A percentile compares a stretch with the other conserved stretches of the same genome.
phyloP scores from a whole-genome alignment of 2,113 vertebrate genomes.

The Pterocles gutturalis region DNA sequence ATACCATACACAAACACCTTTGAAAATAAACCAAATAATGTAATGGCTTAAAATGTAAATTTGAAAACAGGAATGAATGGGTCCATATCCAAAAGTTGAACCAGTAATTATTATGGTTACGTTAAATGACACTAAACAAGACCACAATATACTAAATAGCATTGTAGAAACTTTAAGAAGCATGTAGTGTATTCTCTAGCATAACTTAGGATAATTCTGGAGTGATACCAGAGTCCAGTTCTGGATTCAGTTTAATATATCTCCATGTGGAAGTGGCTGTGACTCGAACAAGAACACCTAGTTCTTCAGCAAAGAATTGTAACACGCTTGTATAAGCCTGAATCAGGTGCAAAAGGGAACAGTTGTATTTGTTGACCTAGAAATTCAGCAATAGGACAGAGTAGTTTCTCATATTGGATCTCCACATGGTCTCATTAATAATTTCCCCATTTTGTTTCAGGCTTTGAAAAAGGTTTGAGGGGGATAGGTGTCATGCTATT shows the following conservation, averaged over 20 bases:
- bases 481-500: neutral
- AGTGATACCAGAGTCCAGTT: neutral
- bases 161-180: neutral
- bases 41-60: neutral
- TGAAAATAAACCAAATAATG: neutral
- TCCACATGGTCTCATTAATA: neutral
- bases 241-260: neutral
- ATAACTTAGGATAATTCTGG: neutral
- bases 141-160: neutral
- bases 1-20: neutral
- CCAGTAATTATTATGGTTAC: neutral
- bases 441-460: neutral
- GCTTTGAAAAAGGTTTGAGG: neutral
- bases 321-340: neutral
- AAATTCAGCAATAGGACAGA: neutral
- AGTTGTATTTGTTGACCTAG: neutral
- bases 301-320: neutral
- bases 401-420: neutral
- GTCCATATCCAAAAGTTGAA: accelerated
- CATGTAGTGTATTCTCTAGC: neutral
- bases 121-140: neutral
- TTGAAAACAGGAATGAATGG: neutral
- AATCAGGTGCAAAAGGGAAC: neutral
- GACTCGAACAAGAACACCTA: neutral
- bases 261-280: accelerated